These are phyloP conservation scores for Venusia cambrica DNA, from an alignment of 2,888 invertebrate genomes.

Conservation along the genomic window DNA sequence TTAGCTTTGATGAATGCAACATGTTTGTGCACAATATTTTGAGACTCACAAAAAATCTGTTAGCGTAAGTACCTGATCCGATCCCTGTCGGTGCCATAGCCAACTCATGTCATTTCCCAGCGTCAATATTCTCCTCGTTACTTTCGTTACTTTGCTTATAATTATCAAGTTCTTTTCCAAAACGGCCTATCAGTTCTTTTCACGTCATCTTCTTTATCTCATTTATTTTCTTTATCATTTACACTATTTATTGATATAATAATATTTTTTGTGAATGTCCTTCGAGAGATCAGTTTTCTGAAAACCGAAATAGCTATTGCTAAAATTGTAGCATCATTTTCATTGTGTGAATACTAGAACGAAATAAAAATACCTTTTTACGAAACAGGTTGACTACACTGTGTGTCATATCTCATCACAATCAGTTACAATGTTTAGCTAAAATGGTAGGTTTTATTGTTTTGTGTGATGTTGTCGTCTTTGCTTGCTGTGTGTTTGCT, in stretches of 20 bases:
- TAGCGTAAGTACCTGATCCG: constrained; percentile 42
- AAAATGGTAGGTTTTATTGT: constrained; percentile 63
- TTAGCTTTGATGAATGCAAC: constrained; percentile 41
- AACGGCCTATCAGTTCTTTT: constrained; percentile 79
- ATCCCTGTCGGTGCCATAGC: constrained; percentile 50
- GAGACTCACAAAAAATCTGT: constrained; percentile 48
- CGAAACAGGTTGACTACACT: constrained; percentile 57
- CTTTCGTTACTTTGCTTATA: constrained; percentile 71
- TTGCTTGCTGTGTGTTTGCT: constrained; percentile 79
- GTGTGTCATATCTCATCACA: constrained; percentile 60
- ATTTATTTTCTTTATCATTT: constrained; percentile 63
- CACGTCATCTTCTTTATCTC: constrained; percentile 66
- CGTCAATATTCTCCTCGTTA: constrained; percentile 58
- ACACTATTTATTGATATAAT: constrained; percentile 49
- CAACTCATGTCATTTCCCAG: constrained; percentile 62
- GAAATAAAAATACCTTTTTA: too few species aligned
- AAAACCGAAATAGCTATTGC: constrained; percentile 62
- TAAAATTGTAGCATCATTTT: constrained; percentile 58
- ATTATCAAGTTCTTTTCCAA: constrained; percentile 75
- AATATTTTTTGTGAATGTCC: constrained; percentile 72
- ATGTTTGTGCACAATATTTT: constrained; percentile 60
- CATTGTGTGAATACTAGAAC: constrained; percentile 60
- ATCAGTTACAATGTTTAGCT: constrained; percentile 49
- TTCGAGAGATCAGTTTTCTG: constrained; percentile 81
- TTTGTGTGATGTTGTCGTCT: constrained; percentile 72